A percentile compares a stretch with the other conserved stretches of the same genome.
These are phyloP conservation scores for Chironomus striatipennis DNA, from an alignment of 1,140 invertebrate genomes.

Conservation along the genomic window DNA sequence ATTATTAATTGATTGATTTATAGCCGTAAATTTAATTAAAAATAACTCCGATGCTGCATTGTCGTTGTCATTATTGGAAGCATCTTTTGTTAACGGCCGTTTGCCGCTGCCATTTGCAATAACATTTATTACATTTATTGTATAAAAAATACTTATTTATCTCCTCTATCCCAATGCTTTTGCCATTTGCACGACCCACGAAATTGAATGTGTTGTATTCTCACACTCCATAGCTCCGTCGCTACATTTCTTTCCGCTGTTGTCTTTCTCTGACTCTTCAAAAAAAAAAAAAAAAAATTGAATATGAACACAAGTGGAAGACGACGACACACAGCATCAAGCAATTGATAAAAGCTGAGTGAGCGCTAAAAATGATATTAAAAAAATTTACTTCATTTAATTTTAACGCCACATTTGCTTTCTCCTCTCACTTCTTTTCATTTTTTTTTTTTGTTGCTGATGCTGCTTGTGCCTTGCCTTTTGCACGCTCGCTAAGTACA, in stretches of 20 bases:
- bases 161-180: too few relatives aligned
- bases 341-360: neutral
- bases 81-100: neutral
- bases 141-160: too few relatives aligned
- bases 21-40: conserved; percentile 5
- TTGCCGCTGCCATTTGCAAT: conserved; percentile 2
- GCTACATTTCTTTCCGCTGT: too few relatives aligned
- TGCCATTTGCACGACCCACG: too few relatives aligned
- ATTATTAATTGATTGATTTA: conserved; percentile 15
- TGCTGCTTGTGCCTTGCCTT: neutral
- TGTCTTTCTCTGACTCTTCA: too few relatives aligned
- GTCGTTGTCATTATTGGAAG: neutral
- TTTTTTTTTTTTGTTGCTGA: neutral
- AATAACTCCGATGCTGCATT: neutral
- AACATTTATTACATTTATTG: too few relatives aligned
- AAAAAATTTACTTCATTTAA: conserved; percentile 21
- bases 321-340: neutral
- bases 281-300: too few relatives aligned
- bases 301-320: neutral
- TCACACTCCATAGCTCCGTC: too few relatives aligned
- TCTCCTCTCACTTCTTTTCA: neutral
- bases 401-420: conserved; percentile 20
- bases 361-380: conserved; percentile 2
- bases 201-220: too few relatives aligned
- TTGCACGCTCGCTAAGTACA: neutral